phyloP scores from a whole-genome alignment of 2,113 vertebrate genomes.

The Cyprinodon tularosa region DNA sequence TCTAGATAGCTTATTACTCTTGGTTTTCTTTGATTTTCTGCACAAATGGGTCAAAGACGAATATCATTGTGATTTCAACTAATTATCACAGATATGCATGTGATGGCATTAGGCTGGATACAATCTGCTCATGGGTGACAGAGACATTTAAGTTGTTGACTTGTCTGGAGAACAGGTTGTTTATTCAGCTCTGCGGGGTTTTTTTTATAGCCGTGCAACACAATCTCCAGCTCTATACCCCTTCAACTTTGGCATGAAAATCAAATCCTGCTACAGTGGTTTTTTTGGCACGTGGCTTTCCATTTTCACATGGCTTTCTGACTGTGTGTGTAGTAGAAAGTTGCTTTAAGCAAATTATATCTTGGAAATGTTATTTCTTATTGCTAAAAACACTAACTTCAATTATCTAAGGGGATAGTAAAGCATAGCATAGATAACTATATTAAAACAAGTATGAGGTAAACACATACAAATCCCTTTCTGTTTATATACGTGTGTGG shows the following conservation, averaged over 20 bases:
- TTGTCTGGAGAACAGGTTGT: background rate
- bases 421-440: background rate
- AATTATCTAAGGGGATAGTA: background rate
- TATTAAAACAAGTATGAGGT: background rate
- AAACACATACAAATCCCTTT: background rate
- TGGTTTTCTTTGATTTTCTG: conserved; percentile 27
- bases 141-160: background rate
- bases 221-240: conserved; percentile 10
- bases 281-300: conserved; percentile 15
- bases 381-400: background rate
- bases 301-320: conserved; percentile 4
- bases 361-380: background rate
- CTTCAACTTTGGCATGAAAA: conserved; percentile 13
- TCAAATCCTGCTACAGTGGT: conserved; percentile 1
- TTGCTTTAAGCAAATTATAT: background rate
- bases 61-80: conserved; percentile 1
- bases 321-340: background rate
- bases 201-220: conserved; percentile 6
- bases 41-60: background rate
- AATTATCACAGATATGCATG: conserved; percentile 35
- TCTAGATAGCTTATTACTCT: background rate
- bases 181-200: background rate
- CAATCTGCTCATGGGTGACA: conserved; percentile 1
- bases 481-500: conserved; percentile 82
- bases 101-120: conserved; percentile 11